Evolutionary conservation across 2,888 invertebrate genomes (phyloP), one percentile per base, ranked within the genome.

Genomic region (Rhopalosiphum nymphaeae): DNA sequence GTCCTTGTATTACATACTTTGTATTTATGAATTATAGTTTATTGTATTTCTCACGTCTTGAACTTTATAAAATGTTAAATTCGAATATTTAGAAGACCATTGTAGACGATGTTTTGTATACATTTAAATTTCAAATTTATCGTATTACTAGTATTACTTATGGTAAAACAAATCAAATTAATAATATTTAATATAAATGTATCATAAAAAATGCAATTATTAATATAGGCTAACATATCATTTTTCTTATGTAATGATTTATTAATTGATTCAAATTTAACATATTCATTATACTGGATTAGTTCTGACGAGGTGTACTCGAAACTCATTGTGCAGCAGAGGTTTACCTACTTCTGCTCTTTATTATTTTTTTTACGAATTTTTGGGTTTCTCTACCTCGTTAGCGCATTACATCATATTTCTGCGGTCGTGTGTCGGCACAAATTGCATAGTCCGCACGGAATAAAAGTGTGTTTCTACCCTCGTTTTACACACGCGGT

Each of bases 221-320:
- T 67, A 16, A 16, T n/a, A n/a, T 0, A n/a, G n/a, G n/a, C 4
- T 16, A 2, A 13, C n/a, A 16, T 4, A 3, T n/a, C 13, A n/a
- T 67, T n/a, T 67, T 67, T 78, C 21, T 5, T 7, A 78, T 36
- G 21, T 36, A 78, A 36, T 21, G 21, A 21, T 78, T 78, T 7
- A 36, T 53, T 53, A 21, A 16, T 53, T 53, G 21, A 78, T 36
- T 78, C 9, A 36, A 78, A 78, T 36, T 36, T 25, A 78, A 78
- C 78, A 36, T 36, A 36, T 36, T 7, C 16, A 67, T 0, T 36
- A 36, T 16, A 78, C 5, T 78, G 16, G 16, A 5, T 7, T 36
- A 36, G 1, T 36, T 16, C 5, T 36, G 16, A 36, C 7, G n/a
- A 36, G 16, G n/a, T 36, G 7, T n/a, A 67, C 16, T n/a, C 16